phyloP scores from a whole-genome alignment of 2,888 invertebrate species.

The Shargacucullia verbasci region DNA sequence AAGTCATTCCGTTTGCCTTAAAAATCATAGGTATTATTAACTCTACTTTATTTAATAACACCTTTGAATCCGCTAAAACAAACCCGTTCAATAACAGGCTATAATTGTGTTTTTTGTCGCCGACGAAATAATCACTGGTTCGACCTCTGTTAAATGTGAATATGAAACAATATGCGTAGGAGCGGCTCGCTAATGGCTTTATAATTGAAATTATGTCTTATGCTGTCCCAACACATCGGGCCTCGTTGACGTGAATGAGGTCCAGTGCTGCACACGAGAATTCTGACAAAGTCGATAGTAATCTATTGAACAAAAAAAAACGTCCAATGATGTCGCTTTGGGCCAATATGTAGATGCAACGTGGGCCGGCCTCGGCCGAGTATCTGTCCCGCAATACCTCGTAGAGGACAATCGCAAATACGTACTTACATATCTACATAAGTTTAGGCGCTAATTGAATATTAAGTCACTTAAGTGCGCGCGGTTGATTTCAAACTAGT shows the following conservation, averaged over 20 bases:
- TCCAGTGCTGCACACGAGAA: slow-evolving; percentile 20
- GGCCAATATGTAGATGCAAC: slow-evolving; percentile 1
- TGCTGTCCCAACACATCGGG: slow-evolving; percentile 49
- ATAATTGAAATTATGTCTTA: slow-evolving; percentile 73
- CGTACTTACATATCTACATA: slow-evolving; percentile 31
- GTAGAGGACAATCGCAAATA: slow-evolving; percentile 60
- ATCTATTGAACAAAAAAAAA: slow-evolving; percentile 6
- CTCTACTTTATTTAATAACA: slow-evolving; percentile 58
- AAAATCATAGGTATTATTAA: slow-evolving; percentile 51
- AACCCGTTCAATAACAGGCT: slow-evolving; percentile 61
- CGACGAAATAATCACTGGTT: slow-evolving; percentile 65
- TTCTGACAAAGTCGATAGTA: background rate
- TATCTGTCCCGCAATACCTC: slow-evolving; percentile 45
- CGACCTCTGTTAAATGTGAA: slow-evolving; percentile 71
- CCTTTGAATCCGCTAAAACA: slow-evolving; percentile 58
- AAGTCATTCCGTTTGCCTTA: slow-evolving; percentile 30
- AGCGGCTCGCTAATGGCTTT: slow-evolving; percentile 73
- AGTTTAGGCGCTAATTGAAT: slow-evolving; percentile 76
- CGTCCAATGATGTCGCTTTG: background rate
- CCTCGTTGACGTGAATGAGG: slow-evolving; percentile 4
- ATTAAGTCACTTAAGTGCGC: slow-evolving; percentile 73
- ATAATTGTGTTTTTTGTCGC: slow-evolving; percentile 68
- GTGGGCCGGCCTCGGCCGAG: slow-evolving; percentile 62
- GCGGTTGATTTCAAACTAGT: slow-evolving; percentile 75
- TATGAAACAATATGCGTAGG: slow-evolving; percentile 70